Evolutionary conservation across 2,888 invertebrate species (phyloP), one percentile per base, ranked within the genome.

Genomic region (Plebejus argus): DNA sequence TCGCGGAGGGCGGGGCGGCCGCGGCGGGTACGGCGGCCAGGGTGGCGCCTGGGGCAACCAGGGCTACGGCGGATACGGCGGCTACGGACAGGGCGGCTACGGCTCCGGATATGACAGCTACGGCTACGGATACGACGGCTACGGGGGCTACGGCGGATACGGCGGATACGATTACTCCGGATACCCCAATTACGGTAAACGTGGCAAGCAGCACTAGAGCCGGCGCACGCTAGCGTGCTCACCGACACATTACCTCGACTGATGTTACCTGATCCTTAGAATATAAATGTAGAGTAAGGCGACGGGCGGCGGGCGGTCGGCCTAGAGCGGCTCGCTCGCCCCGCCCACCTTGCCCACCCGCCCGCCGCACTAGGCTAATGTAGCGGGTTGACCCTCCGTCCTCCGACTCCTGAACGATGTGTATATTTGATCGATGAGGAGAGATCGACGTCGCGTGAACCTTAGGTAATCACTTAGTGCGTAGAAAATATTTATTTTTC

Each of bases 101-200:
- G 96, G 96, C 84, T 95, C 96, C 88, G 96, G 96, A 82, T 96
- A 96, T 90, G 96, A 95, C 88, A 96, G 96, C 87, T 97, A 97
- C 91, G 95, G 96, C 87, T 95, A 96, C 86, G 96, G 96, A 85
- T 96, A 96, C 92, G 96, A 95, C 89, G 96, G 97, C 87, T 96
- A 97, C 93, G 95, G 96, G 87, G 96, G 96, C 86, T 96, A 96
- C 91, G 96, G 96, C 86, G 96, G 96, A 86, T 97, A 97, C 93
- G 96, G 97, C 88, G 96, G 97, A 89, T 97, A 97, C 93, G 96
- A 96, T 94, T 96, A 96, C 95, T 96, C 96, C 90, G 96, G 96
- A 95, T 97, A 97, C 94, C 96, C 96, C 94, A 96, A 96, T 95
- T 97, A 97, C 95, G 97, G 97, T 96, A 97, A 93, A 94, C 93